Evolutionary conservation across 2,888 invertebrate genomes (phyloP).

Genomic region (Bedellia somnulentella): DNA sequence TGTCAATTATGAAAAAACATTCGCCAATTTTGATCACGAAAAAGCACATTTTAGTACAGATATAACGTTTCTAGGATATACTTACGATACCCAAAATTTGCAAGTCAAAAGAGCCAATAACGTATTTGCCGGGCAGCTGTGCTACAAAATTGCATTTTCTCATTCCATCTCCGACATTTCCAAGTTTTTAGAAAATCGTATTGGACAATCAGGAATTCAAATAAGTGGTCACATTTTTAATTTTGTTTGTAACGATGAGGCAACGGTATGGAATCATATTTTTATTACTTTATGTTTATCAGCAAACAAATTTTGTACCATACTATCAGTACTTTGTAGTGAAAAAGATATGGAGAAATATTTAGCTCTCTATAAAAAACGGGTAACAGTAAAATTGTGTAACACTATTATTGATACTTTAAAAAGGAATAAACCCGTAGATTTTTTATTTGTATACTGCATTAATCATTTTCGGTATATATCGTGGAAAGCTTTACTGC

Average conservation of each 20-base stretch:
- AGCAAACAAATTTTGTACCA: conserved; percentile 51
- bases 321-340: conserved; percentile 32
- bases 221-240: conserved; percentile 46
- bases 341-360: conserved; percentile 25
- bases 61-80: conserved; percentile 41
- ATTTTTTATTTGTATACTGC: conserved; percentile 33
- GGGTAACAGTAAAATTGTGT: conserved; percentile 38
- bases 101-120: conserved; percentile 36
- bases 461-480: conserved; percentile 47
- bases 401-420: conserved; percentile 35
- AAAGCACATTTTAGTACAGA: conserved; percentile 23
- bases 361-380: conserved; percentile 33
- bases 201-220: conserved; percentile 43
- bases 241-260: conserved; percentile 31
- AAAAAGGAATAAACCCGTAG: conserved; percentile 22
- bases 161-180: conserved; percentile 23
- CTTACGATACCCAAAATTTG: conserved; percentile 32
- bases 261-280: conserved; percentile 35
- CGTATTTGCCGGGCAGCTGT: conserved; percentile 42
- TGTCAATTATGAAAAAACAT: conserved; percentile 42
- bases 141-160: conserved; percentile 46
- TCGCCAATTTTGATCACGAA: conserved; percentile 32
- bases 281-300: conserved; percentile 45
- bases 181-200: conserved; percentile 41
- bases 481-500: conserved; percentile 36